Evolutionary conservation across 1,140 invertebrate genomes (phyloP).

Genomic region (Mactra quadrangularis): DNA sequence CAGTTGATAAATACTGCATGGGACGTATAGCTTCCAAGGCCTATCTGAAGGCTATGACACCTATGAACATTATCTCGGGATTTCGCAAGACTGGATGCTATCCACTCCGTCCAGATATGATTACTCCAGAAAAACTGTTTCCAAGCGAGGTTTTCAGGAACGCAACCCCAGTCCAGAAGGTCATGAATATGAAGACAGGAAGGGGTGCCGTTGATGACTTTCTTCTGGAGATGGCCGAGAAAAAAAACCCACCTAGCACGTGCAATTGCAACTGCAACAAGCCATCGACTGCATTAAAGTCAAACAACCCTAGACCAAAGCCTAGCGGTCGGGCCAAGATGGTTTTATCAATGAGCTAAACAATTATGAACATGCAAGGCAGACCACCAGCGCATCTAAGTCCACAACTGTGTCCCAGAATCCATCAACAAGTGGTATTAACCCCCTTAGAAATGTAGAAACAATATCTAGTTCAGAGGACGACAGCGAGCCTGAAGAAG

Average conservation of each 20-base stretch:
- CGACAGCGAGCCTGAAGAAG: not conserved
- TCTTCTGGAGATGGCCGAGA: not conserved
- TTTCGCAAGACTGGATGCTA: constrained; percentile 8
- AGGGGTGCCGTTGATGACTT: constrained; percentile 20
- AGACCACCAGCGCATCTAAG: not conserved
- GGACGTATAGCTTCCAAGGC: constrained; percentile 16
- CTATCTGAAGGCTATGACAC: constrained; percentile 33
- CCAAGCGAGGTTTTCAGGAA: constrained; percentile 30
- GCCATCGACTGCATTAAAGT: too few relatives aligned
- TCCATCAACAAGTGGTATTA: constrained; percentile 21
- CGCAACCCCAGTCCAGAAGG: constrained; percentile 1
- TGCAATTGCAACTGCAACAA: not conserved
- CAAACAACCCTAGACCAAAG: not conserved
- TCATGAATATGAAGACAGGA: not conserved
- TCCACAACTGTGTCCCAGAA: not conserved
- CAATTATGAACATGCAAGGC: not conserved
- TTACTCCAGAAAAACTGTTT: not conserved
- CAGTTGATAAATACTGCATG: constrained; percentile 24
- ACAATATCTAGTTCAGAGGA: too few relatives aligned
- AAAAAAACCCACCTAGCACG: not conserved
- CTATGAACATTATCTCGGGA: constrained; percentile 1
- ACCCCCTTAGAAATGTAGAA: not conserved
- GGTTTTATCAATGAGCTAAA: not conserved
- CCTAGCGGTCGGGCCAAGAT: not conserved
- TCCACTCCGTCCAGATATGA: not conserved